Conservation (phyloP, 2,888 invertebrate species). For the Junonia oenone region DNA sequence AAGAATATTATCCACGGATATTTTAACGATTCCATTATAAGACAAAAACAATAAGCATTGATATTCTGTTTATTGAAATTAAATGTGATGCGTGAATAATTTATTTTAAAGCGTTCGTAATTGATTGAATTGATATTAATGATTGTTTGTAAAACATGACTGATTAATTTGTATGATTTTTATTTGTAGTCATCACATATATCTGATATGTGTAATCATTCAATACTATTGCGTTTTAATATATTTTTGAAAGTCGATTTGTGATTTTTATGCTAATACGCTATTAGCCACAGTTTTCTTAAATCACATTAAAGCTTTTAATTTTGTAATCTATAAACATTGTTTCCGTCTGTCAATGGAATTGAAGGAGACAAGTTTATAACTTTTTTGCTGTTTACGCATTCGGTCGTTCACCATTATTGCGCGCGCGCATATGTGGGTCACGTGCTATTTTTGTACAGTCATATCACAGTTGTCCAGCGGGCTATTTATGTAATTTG, state of each 20-base stretch:
- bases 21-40: too few relatives aligned
- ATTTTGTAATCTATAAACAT: background rate
- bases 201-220: background rate
- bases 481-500: background rate
- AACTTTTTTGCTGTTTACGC: constrained; percentile 39
- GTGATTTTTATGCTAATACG: too few relatives aligned
- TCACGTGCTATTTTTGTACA: constrained; percentile 27
- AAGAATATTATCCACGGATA: too few relatives aligned
- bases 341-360: background rate
- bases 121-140: background rate
- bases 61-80: too few relatives aligned
- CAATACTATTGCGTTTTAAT: too few relatives aligned
- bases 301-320: too few relatives aligned
- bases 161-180: background rate
- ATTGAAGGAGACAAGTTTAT: background rate
- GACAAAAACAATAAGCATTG: too few relatives aligned
- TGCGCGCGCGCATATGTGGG: constrained; percentile 33
- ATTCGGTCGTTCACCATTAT: constrained; percentile 51
- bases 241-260: too few relatives aligned
- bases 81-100: too few relatives aligned
- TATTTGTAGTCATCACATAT: background rate
- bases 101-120: background rate
- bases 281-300: too few relatives aligned
- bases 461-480: constrained; percentile 5
- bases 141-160: background rate